Base-by-base conservation (phyloP, 2,888 invertebrate genomes). In the Melolontha melolontha region DNA sequence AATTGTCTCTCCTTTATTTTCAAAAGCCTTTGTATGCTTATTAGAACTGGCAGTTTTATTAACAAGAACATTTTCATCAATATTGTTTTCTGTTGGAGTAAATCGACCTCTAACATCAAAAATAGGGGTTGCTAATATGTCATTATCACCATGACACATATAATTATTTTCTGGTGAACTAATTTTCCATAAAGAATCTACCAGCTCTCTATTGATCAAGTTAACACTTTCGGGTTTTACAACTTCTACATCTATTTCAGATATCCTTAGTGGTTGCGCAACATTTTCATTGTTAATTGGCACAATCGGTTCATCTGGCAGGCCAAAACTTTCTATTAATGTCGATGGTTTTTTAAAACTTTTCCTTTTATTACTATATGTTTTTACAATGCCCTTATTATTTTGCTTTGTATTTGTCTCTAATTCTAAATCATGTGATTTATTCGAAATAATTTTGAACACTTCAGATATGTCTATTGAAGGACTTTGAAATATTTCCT, bases 291-390 rank as follows among this genome's bases (percentile, higher is more conserved):
- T 67, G 29, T 64, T 55, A 11, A 76, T 57, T 17, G 78, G 74
- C 64, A 79, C 72, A 44, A 80, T 76, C 12, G 80, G 77, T 64
- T 75, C 75, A 73, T 81, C 81, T 8, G 80, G 79, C 57, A 80
- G 71, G 44, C 74, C 79, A 69, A 80, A 79, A 72, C 77, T 79
- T 73, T 81, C 80, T 42, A 77, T 71, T 1, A 75, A 63, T 29
- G 67, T 64, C 17, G 52, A 59, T 34, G 44, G 63, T 69, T 74
- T 75, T n/a, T 70, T 64, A 14, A 67, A 67, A 39, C 52, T 71
- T 70, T 76, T 80, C 42, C 76, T 68, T 70, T 75, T 77, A 68
- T 80, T 80, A 5, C 71, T 71, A 55, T 80, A 80, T 0, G 80
- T 80, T 73, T 78, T 79, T 22, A 80, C 5, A 67, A 49, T 12